phyloP scores from a whole-genome alignment of 2,113 vertebrate genomes.

The Protomyctophum bolini region DNA sequence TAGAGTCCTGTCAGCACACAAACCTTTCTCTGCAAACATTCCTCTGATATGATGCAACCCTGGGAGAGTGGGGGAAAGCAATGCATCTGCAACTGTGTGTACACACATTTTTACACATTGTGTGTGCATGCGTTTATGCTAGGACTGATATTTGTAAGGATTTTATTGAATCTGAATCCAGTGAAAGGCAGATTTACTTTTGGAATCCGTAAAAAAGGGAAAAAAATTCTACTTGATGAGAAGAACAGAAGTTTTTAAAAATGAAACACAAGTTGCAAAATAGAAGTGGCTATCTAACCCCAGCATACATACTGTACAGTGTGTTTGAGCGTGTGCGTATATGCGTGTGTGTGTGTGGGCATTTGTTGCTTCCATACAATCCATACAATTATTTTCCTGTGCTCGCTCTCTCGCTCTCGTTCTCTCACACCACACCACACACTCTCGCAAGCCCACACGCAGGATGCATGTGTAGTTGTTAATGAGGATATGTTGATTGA shows the following conservation, averaged over 20 bases:
- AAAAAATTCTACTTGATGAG: too few relatives aligned
- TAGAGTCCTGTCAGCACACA: slow-evolving; percentile 60
- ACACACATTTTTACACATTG: too few relatives aligned
- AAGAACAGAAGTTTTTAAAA: too few relatives aligned
- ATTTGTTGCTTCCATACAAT: slow-evolving; percentile 28
- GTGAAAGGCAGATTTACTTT: too few relatives aligned
- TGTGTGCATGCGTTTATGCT: neutral
- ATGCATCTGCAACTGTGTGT: slow-evolving; percentile 6
- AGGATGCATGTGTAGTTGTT: slow-evolving; percentile 23
- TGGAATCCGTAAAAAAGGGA: too few relatives aligned
- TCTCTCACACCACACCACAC: slow-evolving; percentile 18
- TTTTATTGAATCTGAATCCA: too few relatives aligned
- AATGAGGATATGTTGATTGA: slow-evolving; percentile 76
- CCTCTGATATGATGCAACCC: slow-evolving; percentile 51
- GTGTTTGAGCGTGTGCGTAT: slow-evolving; percentile 16
- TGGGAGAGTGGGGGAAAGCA: slow-evolving; percentile 21
- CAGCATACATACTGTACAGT: too few relatives aligned
- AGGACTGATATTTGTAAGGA: too few relatives aligned
- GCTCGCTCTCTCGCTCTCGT: slow-evolving; percentile 19
- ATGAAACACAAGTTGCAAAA: too few relatives aligned
- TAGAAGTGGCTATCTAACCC: too few relatives aligned
- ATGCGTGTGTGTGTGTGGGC: slow-evolving; percentile 12
- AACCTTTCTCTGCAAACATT: slow-evolving; percentile 63
- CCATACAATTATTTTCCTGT: slow-evolving; percentile 32
- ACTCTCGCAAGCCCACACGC: slow-evolving; percentile 12